A percentile compares a stretch with the other conserved stretches of the same genome.
phyloP scores from a whole-genome alignment of 2,113 vertebrate genomes.

The Prunella himalayana region DNA sequence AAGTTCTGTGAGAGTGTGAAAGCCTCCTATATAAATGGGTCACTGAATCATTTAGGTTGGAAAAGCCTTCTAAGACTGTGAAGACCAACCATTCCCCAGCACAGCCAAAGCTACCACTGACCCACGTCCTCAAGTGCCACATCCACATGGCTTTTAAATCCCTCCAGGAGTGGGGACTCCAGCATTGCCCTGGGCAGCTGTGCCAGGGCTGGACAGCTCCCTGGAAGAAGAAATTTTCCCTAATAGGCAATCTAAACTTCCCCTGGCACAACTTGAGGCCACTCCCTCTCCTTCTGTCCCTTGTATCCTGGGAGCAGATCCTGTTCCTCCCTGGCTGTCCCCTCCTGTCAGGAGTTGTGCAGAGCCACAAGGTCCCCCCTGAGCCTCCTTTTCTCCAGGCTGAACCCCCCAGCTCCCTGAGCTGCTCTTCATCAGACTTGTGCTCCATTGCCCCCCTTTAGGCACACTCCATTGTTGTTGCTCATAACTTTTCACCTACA shows the following conservation, averaged over 20 bases:
- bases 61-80: background rate
- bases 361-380: background rate
- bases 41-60: background rate
- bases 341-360: background rate
- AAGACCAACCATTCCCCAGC: background rate
- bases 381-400: background rate
- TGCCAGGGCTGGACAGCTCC: background rate
- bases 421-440: background rate
- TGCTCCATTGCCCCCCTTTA: background rate
- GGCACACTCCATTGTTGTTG: background rate
- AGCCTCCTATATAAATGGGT: background rate
- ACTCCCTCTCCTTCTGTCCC: background rate
- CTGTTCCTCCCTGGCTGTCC: fast-evolving
- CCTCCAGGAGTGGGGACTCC: background rate
- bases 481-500: background rate
- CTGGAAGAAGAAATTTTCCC: background rate
- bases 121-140: background rate
- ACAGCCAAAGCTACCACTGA: background rate
- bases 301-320: background rate
- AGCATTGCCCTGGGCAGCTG: background rate
- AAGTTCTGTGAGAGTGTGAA: background rate
- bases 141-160: background rate
- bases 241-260: background rate
- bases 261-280: background rate
- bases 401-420: background rate